phyloP scores from a whole-genome alignment of 2,888 invertebrate species.

The Xanthostigma xanthostigma region DNA sequence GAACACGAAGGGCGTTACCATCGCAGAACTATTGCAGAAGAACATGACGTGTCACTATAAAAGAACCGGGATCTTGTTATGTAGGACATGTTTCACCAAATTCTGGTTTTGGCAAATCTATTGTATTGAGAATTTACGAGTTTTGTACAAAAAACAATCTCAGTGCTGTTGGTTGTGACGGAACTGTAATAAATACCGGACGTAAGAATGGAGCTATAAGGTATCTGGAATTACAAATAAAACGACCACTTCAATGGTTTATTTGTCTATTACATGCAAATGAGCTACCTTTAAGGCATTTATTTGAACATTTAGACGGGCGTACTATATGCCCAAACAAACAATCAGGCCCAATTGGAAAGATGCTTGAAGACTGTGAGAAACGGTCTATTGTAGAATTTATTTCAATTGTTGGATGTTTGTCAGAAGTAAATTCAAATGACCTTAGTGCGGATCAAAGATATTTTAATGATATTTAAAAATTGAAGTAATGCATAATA shows the following conservation, averaged over 20 bases:
- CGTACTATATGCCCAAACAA: conserved; percentile 4
- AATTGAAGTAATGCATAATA: too few relatives aligned
- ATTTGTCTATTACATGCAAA: conserved; percentile 12
- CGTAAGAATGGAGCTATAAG: not conserved
- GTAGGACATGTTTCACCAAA: not conserved
- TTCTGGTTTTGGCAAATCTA: too few relatives aligned
- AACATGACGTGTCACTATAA: conserved; percentile 1
- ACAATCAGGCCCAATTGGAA: too few relatives aligned
- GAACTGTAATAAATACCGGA: too few relatives aligned
- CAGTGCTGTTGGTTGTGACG: too few relatives aligned
- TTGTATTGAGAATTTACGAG: too few relatives aligned
- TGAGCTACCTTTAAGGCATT: conserved; percentile 13
- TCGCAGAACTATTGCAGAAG: conserved; percentile 3
- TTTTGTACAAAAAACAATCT: too few relatives aligned
- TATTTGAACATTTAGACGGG: conserved; percentile 13
- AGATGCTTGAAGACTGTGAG: too few relatives aligned
- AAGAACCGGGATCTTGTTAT: not conserved
- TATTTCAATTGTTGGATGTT: too few relatives aligned
- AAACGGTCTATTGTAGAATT: too few relatives aligned
- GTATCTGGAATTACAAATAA: conserved; percentile 8
- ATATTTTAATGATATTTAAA: too few relatives aligned
- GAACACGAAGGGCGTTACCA: not conserved
- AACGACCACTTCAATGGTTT: conserved; percentile 12
- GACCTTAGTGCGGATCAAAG: conserved; percentile 14
- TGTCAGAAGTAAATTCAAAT: not conserved